Evolutionary conservation across 2,888 invertebrate genomes (phyloP).

Genomic region (Elmis aenea): DNA sequence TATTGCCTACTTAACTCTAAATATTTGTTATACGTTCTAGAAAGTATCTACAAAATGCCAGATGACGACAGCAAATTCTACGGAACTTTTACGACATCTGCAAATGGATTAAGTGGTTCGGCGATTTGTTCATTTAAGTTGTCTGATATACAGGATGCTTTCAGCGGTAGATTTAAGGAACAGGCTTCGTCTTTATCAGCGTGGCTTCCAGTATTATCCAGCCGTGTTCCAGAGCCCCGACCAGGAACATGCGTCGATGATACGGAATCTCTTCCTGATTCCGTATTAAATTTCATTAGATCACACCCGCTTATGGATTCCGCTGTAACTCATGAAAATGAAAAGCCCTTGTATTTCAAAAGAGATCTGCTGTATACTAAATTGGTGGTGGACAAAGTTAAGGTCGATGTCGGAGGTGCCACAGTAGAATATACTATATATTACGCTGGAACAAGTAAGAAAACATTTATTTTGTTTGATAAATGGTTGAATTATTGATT

Average conservation of each 20-base stretch:
- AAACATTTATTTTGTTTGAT: constrained; percentile 38
- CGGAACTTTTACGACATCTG: constrained; percentile 93
- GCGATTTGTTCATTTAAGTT: constrained; percentile 94
- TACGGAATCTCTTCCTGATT: constrained; percentile 84
- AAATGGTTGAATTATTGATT: too few relatives aligned
- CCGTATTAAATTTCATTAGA: constrained; percentile 92
- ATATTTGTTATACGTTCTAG: constrained; percentile 48
- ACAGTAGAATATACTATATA: constrained; percentile 79
- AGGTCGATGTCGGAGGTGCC: constrained; percentile 70
- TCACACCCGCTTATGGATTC: constrained; percentile 97
- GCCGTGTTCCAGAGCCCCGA: constrained; percentile 85
- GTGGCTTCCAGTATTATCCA: constrained; percentile 90
- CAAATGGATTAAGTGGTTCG: constrained; percentile 94
- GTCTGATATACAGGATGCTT: constrained; percentile 83
- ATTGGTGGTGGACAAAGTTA: constrained; percentile 83
- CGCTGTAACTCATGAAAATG: constrained; percentile 88
- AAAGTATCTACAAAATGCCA: constrained; percentile 91
- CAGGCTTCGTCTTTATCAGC: constrained; percentile 89
- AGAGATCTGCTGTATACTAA: constrained; percentile 87
- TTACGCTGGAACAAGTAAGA: constrained; percentile 88
- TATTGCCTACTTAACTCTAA: too few relatives aligned
- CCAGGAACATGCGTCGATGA: constrained; percentile 95
- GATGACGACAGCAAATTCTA: constrained; percentile 88
- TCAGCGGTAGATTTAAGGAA: constrained; percentile 94
- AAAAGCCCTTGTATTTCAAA: constrained; percentile 90